Evolutionary conservation across 2,797 vertebrate species (phyloP).

Genomic region (Choloepus didactylus): DNA sequence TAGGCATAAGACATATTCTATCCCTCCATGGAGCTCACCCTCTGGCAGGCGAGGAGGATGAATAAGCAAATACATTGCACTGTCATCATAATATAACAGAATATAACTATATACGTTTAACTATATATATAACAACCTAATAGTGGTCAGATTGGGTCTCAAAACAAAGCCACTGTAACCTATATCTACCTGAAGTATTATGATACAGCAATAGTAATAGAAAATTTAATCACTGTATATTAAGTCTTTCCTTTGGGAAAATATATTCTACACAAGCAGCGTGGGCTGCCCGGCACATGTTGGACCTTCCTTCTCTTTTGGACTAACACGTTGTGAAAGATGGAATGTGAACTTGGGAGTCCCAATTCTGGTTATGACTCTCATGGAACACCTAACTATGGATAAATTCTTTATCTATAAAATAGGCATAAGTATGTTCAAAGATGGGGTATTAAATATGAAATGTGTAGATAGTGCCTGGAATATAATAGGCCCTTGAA

Average conservation of each 20-base stretch:
- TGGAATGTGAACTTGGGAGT: not conserved
- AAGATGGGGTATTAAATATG: no score
- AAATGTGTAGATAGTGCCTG: not conserved
- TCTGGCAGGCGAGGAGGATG: not conserved
- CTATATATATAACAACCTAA: no score
- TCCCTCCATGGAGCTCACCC: not conserved
- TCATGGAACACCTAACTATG: accelerated
- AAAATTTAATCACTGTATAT: not conserved
- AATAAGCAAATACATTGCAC: not conserved
- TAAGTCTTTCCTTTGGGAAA: not conserved
- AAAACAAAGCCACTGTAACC: no score
- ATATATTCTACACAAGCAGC: not conserved
- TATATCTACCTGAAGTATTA: not conserved
- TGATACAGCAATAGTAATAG: not conserved
- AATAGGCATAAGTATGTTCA: not conserved
- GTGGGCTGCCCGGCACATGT: accelerated
- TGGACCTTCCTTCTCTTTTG: not conserved
- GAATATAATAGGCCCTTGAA: not conserved
- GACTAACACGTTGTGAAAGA: no score
- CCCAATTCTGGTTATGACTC: accelerated
- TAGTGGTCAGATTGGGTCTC: not conserved
- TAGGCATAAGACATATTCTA: not conserved
- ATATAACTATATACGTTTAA: no score
- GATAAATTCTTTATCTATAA: not conserved
- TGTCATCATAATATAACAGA: no score